phyloP scores from a whole-genome alignment of 2,113 vertebrate genomes.

The Triplophysa siluroides region DNA sequence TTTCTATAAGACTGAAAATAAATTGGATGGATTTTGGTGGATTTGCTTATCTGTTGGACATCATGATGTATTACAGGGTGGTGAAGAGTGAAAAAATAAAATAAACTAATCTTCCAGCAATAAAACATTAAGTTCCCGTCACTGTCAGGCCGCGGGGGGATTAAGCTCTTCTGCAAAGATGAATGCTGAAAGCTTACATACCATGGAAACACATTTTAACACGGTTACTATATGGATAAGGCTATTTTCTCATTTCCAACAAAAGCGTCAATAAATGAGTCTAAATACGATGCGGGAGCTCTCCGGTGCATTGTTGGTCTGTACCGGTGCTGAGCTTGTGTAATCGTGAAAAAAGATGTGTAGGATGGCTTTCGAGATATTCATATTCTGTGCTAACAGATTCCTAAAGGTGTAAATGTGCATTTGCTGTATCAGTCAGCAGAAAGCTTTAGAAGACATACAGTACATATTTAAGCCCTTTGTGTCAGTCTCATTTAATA shows the following conservation, averaged over 20 bases:
- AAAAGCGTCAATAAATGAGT: constrained; percentile 45
- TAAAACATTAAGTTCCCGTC: constrained; percentile 75
- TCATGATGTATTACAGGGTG: constrained; percentile 76
- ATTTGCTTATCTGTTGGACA: constrained; percentile 85
- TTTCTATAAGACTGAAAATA: constrained; percentile 80
- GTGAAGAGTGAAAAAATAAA: constrained; percentile 79
- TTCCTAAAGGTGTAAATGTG: neutral
- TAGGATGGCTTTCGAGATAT: neutral
- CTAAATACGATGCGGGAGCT: constrained; percentile 19
- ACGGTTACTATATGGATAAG: constrained; percentile 59
- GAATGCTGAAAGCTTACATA: constrained; percentile 62
- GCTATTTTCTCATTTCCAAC: constrained; percentile 36
- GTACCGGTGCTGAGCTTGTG: neutral
- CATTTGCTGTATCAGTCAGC: neutral
- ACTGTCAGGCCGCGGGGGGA: constrained; percentile 72
- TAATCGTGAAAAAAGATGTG: neutral
- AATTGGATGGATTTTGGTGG: constrained; percentile 82
- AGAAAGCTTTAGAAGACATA: neutral
- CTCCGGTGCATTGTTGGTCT: neutral
- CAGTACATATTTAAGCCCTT: constrained; percentile 6
- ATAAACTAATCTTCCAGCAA: constrained; percentile 78
- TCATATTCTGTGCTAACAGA: neutral
- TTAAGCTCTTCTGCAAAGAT: constrained; percentile 67
- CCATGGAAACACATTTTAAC: constrained; percentile 55
- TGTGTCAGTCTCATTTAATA: constrained; percentile 33